These are phyloP conservation scores for Cotesia typhae DNA, from an alignment of 1,140 invertebrate species.

Conservation along the genomic window DNA sequence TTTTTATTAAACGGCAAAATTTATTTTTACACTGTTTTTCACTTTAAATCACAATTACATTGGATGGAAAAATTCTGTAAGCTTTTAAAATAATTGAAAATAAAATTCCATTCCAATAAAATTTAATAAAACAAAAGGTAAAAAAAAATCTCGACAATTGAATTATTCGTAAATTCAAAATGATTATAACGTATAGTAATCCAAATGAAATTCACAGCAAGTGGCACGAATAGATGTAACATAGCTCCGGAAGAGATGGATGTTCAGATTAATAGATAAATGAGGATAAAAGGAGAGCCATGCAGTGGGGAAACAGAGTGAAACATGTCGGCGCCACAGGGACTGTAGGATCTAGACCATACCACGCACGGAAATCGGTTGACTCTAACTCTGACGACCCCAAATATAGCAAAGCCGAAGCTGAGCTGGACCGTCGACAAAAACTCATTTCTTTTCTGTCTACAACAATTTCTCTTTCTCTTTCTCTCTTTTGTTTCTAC, in stretches of 20 bases:
- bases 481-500: constrained; percentile 45
- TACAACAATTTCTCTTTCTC: constrained; percentile 41
- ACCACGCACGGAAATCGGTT: constrained; percentile 41
- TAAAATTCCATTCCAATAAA: background rate
- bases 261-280: constrained; percentile 40
- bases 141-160: background rate
- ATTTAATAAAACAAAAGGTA: background rate
- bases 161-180: background rate
- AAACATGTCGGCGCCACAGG: constrained; percentile 22
- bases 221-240: constrained; percentile 27
- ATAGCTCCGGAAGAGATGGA: constrained; percentile 28
- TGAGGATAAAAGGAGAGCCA: constrained; percentile 21
- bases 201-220: constrained; percentile 15
- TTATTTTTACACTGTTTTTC: too few species aligned
- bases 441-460: constrained; percentile 20
- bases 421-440: constrained; percentile 22
- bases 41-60: too few species aligned
- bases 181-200: constrained; percentile 13
- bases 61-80: too few species aligned
- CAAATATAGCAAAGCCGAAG: too few species aligned
- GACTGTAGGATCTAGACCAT: constrained; percentile 20
- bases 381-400: constrained; percentile 43
- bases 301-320: background rate
- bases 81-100: background rate
- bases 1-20: too few species aligned